A percentile compares a stretch with the other conserved stretches of the same genome.
phyloP scores from a whole-genome alignment of 2,888 invertebrate genomes.

The Drosophila barbarae region DNA sequence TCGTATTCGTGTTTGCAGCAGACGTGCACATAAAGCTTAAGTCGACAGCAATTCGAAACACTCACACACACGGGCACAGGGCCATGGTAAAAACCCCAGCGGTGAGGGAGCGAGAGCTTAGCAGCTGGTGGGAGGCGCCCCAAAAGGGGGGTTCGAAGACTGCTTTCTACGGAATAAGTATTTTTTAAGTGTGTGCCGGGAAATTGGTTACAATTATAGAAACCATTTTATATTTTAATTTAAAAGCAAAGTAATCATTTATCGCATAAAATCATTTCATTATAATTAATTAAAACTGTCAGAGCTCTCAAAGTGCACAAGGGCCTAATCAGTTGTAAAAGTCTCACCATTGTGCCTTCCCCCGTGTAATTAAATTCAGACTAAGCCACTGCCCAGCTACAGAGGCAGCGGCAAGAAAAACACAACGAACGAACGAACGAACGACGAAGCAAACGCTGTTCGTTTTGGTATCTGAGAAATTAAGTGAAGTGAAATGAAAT shows the following conservation, averaged over 20 bases:
- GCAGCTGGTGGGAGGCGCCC: background rate
- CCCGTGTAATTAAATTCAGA: conserved; percentile 1
- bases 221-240: background rate
- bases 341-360: background rate
- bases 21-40: conserved; percentile 60
- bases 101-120: conserved; percentile 17
- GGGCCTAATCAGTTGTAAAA: background rate
- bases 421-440: conserved; percentile 49
- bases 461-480: conserved; percentile 74
- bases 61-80: conserved; percentile 33
- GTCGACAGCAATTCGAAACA: conserved; percentile 73
- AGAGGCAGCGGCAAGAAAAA: conserved; percentile 49
- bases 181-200: no score
- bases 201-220: no score
- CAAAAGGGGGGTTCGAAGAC: background rate
- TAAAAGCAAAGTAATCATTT: background rate
- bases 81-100: conserved; percentile 26
- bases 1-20: conserved; percentile 19
- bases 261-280: background rate
- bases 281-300: background rate
- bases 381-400: conserved; percentile 27
- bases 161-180: background rate
- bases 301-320: no score
- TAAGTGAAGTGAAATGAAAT: conserved; percentile 75
- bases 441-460: conserved; percentile 53